Percentiles rank a stretch among this genome's conserved stretches.
Evolutionary conservation across 2,888 invertebrate species (phyloP).

Genomic region (Stegophylla sp.): DNA sequence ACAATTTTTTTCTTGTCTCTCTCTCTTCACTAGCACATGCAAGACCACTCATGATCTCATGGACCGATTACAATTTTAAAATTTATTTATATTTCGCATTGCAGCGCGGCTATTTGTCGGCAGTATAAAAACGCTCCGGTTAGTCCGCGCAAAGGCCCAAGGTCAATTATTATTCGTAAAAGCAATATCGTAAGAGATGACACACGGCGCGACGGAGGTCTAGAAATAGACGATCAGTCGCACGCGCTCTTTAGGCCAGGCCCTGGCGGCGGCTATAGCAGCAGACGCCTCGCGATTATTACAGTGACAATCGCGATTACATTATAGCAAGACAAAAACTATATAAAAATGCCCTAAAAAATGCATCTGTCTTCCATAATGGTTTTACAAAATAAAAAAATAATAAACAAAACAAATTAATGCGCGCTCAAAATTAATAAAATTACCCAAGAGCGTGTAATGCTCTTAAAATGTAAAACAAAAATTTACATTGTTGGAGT

Average conservation of each 20-base stretch:
- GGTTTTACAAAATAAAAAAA: background rate
- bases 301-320: background rate
- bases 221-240: constrained; percentile 43
- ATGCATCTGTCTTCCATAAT: no score
- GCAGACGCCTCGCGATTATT: constrained; percentile 45
- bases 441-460: no score
- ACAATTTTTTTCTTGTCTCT: no score
- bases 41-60: no score
- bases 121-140: constrained; percentile 16
- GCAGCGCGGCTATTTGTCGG: no score
- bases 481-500: no score
- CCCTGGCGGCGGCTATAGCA: constrained; percentile 23
- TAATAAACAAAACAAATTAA: no score
- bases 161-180: constrained; percentile 1
- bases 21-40: no score
- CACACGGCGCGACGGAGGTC: constrained; percentile 34
- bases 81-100: constrained; percentile 29
- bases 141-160: constrained; percentile 34
- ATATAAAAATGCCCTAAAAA: no score
- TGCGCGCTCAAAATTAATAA: no score
- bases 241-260: background rate
- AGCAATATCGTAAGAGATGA: constrained; percentile 43
- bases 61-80: constrained; percentile 19
- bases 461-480: no score
- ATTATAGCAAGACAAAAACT: no score